Percentiles rank a stretch among this genome's conserved stretches.
Conservation (phyloP, 2,113 vertebrate genomes). For the Jaculus jaculus region DNA sequence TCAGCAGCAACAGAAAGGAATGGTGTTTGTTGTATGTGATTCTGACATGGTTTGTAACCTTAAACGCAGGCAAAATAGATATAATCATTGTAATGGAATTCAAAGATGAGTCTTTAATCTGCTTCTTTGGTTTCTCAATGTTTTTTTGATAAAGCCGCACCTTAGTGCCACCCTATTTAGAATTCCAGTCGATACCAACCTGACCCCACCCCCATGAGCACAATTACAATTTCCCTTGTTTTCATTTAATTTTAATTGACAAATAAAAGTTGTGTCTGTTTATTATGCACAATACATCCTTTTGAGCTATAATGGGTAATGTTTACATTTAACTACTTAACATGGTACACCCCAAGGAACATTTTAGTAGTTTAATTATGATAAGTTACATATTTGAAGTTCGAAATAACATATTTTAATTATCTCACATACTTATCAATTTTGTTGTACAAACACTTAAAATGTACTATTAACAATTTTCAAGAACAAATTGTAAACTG, state of each 20-base stretch:
- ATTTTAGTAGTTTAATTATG: too few relatives aligned
- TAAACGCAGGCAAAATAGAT: neutral
- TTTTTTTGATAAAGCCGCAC: neutral
- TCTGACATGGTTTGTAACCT: neutral
- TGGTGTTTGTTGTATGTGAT: neutral
- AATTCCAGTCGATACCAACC: neutral
- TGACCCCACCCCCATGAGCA: neutral
- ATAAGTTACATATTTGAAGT: neutral
- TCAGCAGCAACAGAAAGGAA: conserved; percentile 14
- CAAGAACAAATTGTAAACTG: neutral
- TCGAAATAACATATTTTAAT: neutral
- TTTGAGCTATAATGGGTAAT: neutral
- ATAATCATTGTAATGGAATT: neutral
- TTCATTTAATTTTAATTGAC: neutral
- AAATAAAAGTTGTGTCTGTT: neutral
- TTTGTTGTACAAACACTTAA: neutral
- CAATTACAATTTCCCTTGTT: neutral
- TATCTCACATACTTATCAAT: neutral
- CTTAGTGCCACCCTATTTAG: neutral
- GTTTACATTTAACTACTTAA: neutral
- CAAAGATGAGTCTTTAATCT: neutral
- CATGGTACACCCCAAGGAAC: too few relatives aligned
- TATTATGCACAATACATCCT: neutral
- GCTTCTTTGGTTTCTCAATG: neutral
- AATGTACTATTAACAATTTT: neutral